phyloP scores from a whole-genome alignment of 2,797 vertebrate species.

The Novumbra hubbsi region DNA sequence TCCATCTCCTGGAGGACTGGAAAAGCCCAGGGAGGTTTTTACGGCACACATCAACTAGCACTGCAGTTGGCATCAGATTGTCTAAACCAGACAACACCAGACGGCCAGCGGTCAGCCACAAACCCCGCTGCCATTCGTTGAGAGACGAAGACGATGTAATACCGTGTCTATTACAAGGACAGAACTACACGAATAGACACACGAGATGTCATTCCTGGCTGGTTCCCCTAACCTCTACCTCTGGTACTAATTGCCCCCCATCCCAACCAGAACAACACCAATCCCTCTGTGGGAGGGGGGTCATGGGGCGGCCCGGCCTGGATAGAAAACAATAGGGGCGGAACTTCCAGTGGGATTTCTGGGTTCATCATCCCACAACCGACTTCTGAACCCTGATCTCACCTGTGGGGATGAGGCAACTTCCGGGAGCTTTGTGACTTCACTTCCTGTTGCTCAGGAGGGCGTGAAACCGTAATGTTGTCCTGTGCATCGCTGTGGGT shows the following conservation, averaged over 20 bases:
- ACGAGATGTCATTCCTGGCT: neutral
- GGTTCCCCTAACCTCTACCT: neutral
- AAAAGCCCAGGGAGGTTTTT: neutral
- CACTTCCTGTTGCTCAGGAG: slow-evolving; percentile 52
- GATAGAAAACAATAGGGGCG: too few species aligned
- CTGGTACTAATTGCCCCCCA: too few species aligned
- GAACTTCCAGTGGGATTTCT: too few species aligned
- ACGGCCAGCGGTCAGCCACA: neutral
- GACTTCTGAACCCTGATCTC: slow-evolving; percentile 43
- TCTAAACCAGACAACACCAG: neutral
- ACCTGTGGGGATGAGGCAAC: slow-evolving; percentile 67
- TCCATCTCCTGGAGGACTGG: too few species aligned
- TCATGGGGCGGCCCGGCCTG: too few species aligned
- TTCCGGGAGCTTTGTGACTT: slow-evolving; percentile 59
- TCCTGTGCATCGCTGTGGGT: slow-evolving; percentile 29
- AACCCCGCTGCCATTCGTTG: neutral
- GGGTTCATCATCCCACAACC: neutral
- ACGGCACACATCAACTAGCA: neutral
- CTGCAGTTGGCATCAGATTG: neutral
- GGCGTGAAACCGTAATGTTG: neutral
- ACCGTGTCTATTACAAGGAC: neutral
- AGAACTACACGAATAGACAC: neutral
- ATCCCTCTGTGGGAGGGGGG: too few species aligned
- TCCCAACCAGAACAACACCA: too few species aligned
- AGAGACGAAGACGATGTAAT: too few species aligned